Evolutionary conservation across 2,888 invertebrate species (phyloP).

Genomic region (Auanema freiburgensis): DNA sequence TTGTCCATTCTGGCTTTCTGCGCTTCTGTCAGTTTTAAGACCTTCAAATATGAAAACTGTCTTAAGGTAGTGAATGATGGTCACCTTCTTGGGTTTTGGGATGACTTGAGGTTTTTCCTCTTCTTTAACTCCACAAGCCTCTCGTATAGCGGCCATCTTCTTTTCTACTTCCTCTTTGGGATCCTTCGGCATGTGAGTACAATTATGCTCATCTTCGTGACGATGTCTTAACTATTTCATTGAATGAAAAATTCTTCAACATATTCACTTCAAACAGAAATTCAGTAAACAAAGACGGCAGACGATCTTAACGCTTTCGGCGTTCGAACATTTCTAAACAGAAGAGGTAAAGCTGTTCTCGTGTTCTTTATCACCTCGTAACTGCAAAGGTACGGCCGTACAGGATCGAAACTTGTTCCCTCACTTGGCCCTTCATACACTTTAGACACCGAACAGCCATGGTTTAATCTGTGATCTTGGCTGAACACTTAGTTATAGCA

Average conservation of each 20-base stretch:
- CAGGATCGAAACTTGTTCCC: constrained; percentile 1
- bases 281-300: constrained; percentile 11
- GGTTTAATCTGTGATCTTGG: constrained; percentile 8
- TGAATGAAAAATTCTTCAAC: neutral
- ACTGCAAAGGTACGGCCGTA: constrained; percentile 10
- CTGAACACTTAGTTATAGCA: neutral
- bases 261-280: constrained; percentile 10
- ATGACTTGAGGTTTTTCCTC: too few species aligned
- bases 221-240: constrained; percentile 5
- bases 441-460: constrained; percentile 7
- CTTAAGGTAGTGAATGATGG: too few species aligned
- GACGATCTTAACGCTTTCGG: constrained; percentile 8
- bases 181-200: constrained; percentile 1
- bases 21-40: neutral
- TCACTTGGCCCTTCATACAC: constrained; percentile 6
- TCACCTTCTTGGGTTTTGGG: too few species aligned
- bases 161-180: constrained; percentile 3
- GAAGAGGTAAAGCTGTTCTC: neutral
- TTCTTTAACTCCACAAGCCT: too few species aligned
- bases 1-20: constrained; percentile 15
- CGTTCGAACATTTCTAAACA: constrained; percentile 6
- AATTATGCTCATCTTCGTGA: constrained; percentile 6
- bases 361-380: neutral
- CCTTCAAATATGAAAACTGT: too few species aligned
- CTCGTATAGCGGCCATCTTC: too few species aligned